Percentiles rank a stretch among this genome's conserved stretches.
phyloP scores from a whole-genome alignment of 2,113 vertebrate genomes.

The Zosterops borbonicus region DNA sequence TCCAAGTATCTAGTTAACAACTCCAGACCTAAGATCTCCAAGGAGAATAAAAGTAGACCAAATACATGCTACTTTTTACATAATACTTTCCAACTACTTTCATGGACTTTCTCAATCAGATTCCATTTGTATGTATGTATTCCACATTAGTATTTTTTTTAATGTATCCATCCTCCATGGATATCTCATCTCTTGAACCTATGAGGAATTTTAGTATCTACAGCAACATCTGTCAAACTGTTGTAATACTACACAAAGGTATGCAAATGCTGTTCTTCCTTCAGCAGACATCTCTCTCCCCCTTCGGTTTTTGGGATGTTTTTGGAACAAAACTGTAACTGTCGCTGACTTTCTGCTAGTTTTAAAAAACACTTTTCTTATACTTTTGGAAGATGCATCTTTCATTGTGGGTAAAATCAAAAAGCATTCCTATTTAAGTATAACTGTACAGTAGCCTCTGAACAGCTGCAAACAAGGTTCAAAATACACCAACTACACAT shows the following conservation, averaged over 20 bases:
- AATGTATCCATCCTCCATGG: background rate
- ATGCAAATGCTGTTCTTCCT: background rate
- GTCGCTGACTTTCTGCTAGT: background rate
- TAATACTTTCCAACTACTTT: background rate
- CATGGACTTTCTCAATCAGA: background rate
- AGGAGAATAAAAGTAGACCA: background rate
- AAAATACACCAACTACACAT: background rate
- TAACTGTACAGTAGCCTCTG: background rate
- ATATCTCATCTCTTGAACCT: background rate
- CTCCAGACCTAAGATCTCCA: background rate
- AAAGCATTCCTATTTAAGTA: background rate
- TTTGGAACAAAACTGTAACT: background rate
- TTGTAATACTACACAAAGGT: background rate
- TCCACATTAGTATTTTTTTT: background rate
- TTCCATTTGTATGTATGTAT: background rate
- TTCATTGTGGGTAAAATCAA: background rate
- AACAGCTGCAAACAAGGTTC: background rate
- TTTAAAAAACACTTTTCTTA: background rate
- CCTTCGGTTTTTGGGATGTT: accelerated
- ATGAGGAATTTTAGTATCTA: background rate
- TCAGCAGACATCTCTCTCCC: background rate
- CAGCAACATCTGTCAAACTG: background rate
- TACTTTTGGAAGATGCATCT: background rate
- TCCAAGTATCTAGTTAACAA: background rate
- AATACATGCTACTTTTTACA: background rate